These are phyloP conservation scores for Gymnogyps californianus DNA, from an alignment of 2,113 vertebrate genomes.

Conservation along the genomic window DNA sequence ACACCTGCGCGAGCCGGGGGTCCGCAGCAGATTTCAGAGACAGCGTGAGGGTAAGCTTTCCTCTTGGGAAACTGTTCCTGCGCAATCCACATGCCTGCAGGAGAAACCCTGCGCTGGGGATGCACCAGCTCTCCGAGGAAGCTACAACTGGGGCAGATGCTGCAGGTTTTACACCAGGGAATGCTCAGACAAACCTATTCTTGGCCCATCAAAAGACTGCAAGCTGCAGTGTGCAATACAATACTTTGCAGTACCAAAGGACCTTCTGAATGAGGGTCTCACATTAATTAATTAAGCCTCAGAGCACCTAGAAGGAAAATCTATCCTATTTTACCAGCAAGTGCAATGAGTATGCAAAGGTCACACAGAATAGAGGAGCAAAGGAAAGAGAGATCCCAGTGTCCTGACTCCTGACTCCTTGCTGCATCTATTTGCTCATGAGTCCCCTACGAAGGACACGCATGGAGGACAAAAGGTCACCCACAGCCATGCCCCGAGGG, in stretches of 20 bases:
- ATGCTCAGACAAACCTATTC: not conserved
- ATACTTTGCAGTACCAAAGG: slow-evolving; percentile 45
- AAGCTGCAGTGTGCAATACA: slow-evolving; percentile 19
- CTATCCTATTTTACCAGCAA: slow-evolving; percentile 62
- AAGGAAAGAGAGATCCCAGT: slow-evolving; percentile 14
- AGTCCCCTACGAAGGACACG: not conserved
- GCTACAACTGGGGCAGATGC: not conserved
- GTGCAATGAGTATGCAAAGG: slow-evolving; percentile 34
- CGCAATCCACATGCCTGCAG: rapidly evolving
- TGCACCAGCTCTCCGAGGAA: rapidly evolving
- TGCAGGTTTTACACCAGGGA: not conserved
- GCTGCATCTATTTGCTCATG: slow-evolving; percentile 10
- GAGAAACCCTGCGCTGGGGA: not conserved
- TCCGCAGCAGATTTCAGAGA: not conserved
- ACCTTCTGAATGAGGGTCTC: slow-evolving; percentile 63
- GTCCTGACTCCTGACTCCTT: slow-evolving; percentile 30
- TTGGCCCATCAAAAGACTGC: not conserved
- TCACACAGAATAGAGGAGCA: slow-evolving; percentile 24
- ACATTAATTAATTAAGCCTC: slow-evolving; percentile 61
- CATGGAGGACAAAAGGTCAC: not conserved
- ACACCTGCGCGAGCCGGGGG: rapidly evolving
- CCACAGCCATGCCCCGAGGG: not conserved
- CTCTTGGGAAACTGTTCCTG: not conserved
- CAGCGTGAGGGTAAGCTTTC: not conserved
- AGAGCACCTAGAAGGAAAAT: slow-evolving; percentile 54